Evolutionary conservation across 2,113 vertebrate species (phyloP).

Genomic region (Mormyrus lacerda): DNA sequence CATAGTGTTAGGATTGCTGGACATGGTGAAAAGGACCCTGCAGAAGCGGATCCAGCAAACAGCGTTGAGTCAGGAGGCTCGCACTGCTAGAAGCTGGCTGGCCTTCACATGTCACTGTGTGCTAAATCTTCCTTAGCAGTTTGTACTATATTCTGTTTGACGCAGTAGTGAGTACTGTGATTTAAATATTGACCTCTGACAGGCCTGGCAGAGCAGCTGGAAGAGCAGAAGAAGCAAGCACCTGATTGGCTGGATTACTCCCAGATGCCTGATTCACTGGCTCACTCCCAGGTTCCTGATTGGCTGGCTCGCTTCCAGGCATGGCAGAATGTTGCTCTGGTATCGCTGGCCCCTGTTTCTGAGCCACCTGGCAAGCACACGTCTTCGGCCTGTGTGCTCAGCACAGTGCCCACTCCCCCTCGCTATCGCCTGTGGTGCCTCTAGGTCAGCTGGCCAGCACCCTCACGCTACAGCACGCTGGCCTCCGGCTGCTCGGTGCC

Average conservation of each 20-base stretch:
- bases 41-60: conserved; percentile 75
- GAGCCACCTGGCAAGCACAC: conserved; percentile 75
- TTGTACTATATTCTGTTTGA: background rate
- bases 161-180: background rate
- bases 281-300: background rate
- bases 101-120: background rate
- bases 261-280: conserved; percentile 37
- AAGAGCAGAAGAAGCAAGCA: conserved; percentile 83
- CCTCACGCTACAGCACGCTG: conserved; percentile 63
- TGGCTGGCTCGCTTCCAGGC: conserved; percentile 60
- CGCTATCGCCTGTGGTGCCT: conserved; percentile 60
- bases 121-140: background rate
- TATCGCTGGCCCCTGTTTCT: conserved; percentile 63
- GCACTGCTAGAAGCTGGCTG: conserved; percentile 48
- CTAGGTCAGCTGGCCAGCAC: conserved; percentile 61
- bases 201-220: conserved; percentile 87
- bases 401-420: conserved; percentile 60
- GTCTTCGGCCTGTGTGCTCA: conserved; percentile 77
- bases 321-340: conserved; percentile 70
- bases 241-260: conserved; percentile 69
- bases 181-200: background rate
- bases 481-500: conserved; percentile 66
- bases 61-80: conserved; percentile 80
- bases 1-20: conserved; percentile 87
- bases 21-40: conserved; percentile 85